Conservation (phyloP, 2,113 vertebrate species). For the Catharus bicknelli region DNA sequence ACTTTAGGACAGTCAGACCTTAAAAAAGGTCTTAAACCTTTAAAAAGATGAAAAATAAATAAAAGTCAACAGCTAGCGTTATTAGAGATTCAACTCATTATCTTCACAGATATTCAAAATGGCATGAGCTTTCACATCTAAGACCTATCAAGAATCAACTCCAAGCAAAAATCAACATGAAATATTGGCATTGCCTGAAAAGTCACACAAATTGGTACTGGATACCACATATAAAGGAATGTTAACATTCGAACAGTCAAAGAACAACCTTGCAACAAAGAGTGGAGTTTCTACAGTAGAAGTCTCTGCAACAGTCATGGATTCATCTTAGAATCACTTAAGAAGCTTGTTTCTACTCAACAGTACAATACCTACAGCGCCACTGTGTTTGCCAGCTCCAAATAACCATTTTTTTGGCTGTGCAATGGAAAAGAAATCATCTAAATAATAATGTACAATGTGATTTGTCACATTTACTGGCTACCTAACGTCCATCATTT, state of each 20-base stretch:
- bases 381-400: neutral
- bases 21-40: neutral
- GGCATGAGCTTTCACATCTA: neutral
- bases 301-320: neutral
- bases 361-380: neutral
- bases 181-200: neutral
- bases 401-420: neutral
- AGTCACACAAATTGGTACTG: rapidly evolving
- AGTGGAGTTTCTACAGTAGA: neutral
- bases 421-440: neutral
- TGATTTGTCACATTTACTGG: neutral
- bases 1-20: neutral
- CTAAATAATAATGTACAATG: neutral
- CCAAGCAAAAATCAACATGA: neutral
- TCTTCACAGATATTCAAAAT: neutral
- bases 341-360: neutral
- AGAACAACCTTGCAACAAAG: neutral
- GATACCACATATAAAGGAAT: rapidly evolving
- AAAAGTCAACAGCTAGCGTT: neutral
- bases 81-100: neutral
- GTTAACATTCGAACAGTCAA: neutral
- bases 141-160: neutral
- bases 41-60: neutral
- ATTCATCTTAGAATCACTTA: neutral
- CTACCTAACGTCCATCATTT: neutral